Conservation (phyloP, 2,888 invertebrate species). For the Timema cristinae region DNA sequence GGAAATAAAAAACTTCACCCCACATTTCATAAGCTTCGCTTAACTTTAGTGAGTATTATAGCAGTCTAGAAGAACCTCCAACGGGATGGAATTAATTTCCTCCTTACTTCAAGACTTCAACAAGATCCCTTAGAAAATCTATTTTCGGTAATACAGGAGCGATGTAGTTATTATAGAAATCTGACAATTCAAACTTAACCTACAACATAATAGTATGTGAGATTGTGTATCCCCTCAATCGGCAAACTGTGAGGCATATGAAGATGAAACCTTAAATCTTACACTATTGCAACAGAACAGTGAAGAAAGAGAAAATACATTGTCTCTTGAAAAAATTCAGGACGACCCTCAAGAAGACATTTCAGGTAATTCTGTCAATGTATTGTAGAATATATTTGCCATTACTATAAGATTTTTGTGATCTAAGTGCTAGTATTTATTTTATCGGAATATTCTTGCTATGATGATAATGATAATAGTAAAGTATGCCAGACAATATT, state of each 20-base stretch:
- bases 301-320: too few species aligned
- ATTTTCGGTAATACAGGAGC: not conserved
- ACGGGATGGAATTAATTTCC: constrained; percentile 27
- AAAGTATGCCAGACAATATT: too few species aligned
- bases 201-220: not conserved
- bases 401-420: too few species aligned
- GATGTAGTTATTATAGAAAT: constrained; percentile 4
- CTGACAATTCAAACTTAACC: constrained; percentile 7
- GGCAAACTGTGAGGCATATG: constrained; percentile 6
- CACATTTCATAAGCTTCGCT: constrained; percentile 13
- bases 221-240: not conserved
- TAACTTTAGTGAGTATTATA: constrained; percentile 33
- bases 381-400: too few species aligned
- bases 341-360: too few species aligned
- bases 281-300: too few species aligned
- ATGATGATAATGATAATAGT: too few species aligned
- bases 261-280: not conserved
- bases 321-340: too few species aligned
- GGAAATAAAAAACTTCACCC: not conserved
- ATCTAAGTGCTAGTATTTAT: too few species aligned
- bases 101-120: constrained; percentile 30
- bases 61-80: constrained; percentile 32
- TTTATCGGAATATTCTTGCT: too few species aligned
- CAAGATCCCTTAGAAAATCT: constrained; percentile 29
- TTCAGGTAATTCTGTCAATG: too few species aligned